phyloP scores from a whole-genome alignment of 2,113 vertebrate genomes.

The Accipiter cooperii region DNA sequence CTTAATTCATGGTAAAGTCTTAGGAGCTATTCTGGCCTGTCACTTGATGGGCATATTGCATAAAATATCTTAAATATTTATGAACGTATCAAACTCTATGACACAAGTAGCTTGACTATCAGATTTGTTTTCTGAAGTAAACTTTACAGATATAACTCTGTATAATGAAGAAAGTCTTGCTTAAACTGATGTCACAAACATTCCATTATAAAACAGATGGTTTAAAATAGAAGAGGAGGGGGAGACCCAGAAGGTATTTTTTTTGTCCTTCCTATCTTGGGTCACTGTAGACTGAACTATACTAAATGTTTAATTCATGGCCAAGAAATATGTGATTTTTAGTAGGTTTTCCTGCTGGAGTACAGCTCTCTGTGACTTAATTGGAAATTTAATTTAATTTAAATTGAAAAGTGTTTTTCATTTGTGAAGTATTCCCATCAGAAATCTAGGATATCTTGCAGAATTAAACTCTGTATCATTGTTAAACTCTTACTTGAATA shows the following conservation, averaged over 20 bases:
- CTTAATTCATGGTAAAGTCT: slow-evolving; percentile 58
- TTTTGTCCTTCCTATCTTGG: neutral
- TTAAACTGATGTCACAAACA: neutral
- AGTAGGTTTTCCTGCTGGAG: slow-evolving; percentile 52
- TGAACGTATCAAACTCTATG: slow-evolving; percentile 29
- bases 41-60: slow-evolving; percentile 44
- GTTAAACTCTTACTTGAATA: slow-evolving; percentile 23
- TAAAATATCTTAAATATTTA: slow-evolving; percentile 59
- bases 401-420: slow-evolving; percentile 66
- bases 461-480: slow-evolving; percentile 53
- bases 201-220: neutral
- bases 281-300: neutral
- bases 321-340: slow-evolving; percentile 41
- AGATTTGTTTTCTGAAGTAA: slow-evolving; percentile 40
- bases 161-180: neutral
- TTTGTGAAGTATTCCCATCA: slow-evolving; percentile 67
- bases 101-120: slow-evolving; percentile 18
- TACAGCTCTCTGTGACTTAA: slow-evolving; percentile 63
- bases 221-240: neutral
- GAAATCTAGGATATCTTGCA: slow-evolving; percentile 37
- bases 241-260: neutral
- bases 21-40: slow-evolving; percentile 43
- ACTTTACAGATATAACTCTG: neutral
- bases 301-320: slow-evolving; percentile 44
- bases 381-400: slow-evolving; percentile 73